Evolutionary conservation across 35 echinoderm and acorn worm species (phyloP).

Genomic region (Ptychodera flava): DNA sequence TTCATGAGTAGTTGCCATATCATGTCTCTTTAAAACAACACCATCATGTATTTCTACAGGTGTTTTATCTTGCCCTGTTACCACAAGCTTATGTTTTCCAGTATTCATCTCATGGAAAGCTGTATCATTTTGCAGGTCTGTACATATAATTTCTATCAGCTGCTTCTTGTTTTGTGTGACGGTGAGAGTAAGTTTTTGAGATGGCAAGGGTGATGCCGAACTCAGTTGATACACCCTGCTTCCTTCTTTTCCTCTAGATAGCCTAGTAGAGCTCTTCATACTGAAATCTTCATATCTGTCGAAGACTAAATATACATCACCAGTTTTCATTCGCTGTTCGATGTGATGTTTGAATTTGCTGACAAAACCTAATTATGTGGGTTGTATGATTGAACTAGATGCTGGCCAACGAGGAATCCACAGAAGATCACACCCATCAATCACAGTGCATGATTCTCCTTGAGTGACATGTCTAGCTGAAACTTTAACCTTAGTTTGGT

Average conservation of each 20-base stretch:
- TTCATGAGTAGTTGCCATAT: conserved; percentile 17
- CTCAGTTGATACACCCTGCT: conserved; percentile 30
- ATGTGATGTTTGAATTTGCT: conserved; percentile 33
- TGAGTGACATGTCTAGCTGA: conserved; percentile 2
- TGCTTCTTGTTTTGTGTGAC: conserved; percentile 35
- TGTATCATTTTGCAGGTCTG: too few relatives aligned
- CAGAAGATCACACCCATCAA: conserved; percentile 48
- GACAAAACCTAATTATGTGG: conserved; percentile 21
- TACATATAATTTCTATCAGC: conserved; percentile 34
- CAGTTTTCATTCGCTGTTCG: not conserved
- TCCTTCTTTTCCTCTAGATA: conserved; percentile 29
- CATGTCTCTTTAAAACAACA: not conserved
- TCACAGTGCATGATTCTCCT: conserved; percentile 27
- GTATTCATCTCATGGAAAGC: too few relatives aligned
- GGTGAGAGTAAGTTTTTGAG: conserved; percentile 44
- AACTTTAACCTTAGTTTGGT: conserved; percentile 31
- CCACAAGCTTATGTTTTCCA: conserved; percentile 35
- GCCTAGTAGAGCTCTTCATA: conserved; percentile 36
- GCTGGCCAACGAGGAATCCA: conserved; percentile 39
- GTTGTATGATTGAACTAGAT: conserved; percentile 2
- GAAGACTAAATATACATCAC: conserved; percentile 44
- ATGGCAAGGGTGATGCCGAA: conserved; percentile 30
- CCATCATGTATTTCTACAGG: conserved; percentile 24
- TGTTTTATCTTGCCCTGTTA: conserved; percentile 23
- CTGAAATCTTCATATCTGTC: conserved; percentile 45